Percentiles rank a stretch among this genome's conserved stretches.
These are phyloP conservation scores for Hycleus cichorii DNA, from an alignment of 1,140 invertebrate genomes.

Conservation along the genomic window DNA sequence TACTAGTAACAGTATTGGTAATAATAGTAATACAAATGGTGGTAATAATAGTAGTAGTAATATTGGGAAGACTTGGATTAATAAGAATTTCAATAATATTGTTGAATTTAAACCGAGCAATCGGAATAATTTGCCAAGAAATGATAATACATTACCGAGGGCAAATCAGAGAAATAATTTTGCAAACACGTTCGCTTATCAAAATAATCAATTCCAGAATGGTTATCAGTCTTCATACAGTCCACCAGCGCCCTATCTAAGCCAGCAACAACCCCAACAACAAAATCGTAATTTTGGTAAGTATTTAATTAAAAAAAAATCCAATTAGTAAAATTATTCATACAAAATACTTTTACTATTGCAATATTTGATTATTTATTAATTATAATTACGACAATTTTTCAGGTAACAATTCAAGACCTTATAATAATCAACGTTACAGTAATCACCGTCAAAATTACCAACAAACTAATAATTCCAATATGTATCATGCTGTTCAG, in stretches of 20 bases:
- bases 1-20: slow-evolving; percentile 5
- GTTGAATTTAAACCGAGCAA: slow-evolving; percentile 18
- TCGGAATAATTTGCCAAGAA: slow-evolving; percentile 20
- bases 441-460: slow-evolving; percentile 37
- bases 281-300: neutral
- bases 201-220: slow-evolving; percentile 27
- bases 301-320: neutral
- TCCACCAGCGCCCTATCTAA: slow-evolving; percentile 17
- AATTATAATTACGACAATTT: slow-evolving; percentile 1
- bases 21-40: slow-evolving; percentile 12
- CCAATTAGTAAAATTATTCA: neutral
- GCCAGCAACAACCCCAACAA: slow-evolving; percentile 20
- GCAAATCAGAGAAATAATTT: neutral
- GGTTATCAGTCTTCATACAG: slow-evolving; percentile 30
- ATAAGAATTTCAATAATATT: slow-evolving; percentile 33
- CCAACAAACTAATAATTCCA: slow-evolving; percentile 40
- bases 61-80: slow-evolving; percentile 36
- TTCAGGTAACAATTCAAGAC: slow-evolving; percentile 36
- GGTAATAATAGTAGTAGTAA: neutral
- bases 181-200: slow-evolving; percentile 12
- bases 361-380: neutral
- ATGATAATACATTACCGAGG: slow-evolving; percentile 13
- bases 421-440: slow-evolving; percentile 37
- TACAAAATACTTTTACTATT: neutral
- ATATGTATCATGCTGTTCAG: slow-evolving; percentile 45